Base-by-base conservation (phyloP, 2,888 invertebrate species). In the Lacanobia wlatinum region DNA sequence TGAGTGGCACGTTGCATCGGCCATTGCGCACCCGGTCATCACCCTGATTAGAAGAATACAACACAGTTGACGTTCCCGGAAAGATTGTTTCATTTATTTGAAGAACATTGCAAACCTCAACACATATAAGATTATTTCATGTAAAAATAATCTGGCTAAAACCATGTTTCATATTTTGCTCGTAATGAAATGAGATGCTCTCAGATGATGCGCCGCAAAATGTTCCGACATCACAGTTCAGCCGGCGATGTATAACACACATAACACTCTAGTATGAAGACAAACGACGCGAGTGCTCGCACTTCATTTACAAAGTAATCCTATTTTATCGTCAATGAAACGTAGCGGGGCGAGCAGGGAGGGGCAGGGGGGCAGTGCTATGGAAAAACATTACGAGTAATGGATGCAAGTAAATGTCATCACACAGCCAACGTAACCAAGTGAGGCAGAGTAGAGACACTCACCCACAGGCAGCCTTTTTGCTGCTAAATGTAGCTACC, bases 231-330 rank as follows among this genome's bases (percentile, higher is more conserved):
- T 74, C 21, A 48, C 16, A 34, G 23, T 65, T 60, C 43, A 66
- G 6, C 28, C 18, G n/a, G 34, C 43, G 21, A 52, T 60, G 59
- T 34, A 34, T 34, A 5, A 34, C 34, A 34, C 34, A 34, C 34
- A 34, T 34, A 34, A 56, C 60, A 18, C 34, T 46, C 52, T 8
- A 18, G 12, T 23, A 46, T 59, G 50, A 59, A 60, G 21, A 63
- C 63, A 60, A 60, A 56, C 63, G 63, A 56, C 59, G 28, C 52
- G 34, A 59, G 48, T 53, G 52, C 40, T 62, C 48, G 50, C 74
- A 74, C 78, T 70, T 72, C 65, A 75, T 75, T 75, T 58, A 69
- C 65, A 62, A 68, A 78, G 74, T 78, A 66, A 75, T 70, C 68
- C 43, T 63, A 65, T 75, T 63, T 73, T 78, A 78, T 53, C 58